Percentiles rank a stretch among this genome's conserved stretches.
Conservation (phyloP, 2,888 invertebrate genomes). For the Drosophila putrida region DNA sequence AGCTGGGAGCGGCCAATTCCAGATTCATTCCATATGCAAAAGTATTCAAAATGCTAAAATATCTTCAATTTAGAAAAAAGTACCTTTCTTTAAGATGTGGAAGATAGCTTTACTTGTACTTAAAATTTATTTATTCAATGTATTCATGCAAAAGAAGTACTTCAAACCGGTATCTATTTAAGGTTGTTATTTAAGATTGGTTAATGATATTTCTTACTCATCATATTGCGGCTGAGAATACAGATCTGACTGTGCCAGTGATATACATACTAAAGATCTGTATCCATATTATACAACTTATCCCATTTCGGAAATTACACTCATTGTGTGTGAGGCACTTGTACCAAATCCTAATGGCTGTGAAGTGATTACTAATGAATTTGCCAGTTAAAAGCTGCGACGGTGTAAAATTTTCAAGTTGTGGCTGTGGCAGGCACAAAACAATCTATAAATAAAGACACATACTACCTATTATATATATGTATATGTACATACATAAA, state of each 20-base stretch:
- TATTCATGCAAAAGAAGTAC: no score
- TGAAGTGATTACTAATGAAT: slow-evolving; percentile 78
- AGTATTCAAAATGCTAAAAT: neutral
- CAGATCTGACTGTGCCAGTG: neutral
- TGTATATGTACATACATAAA: neutral
- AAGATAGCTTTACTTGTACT: no score
- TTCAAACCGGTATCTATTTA: no score
- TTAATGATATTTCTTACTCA: neutral
- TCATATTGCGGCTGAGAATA: neutral
- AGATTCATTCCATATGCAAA: neutral
- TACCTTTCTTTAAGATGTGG: neutral
- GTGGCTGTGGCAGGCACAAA: slow-evolving; percentile 16
- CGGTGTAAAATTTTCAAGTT: slow-evolving; percentile 27
- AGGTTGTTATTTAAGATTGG: no score
- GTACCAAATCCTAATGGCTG: slow-evolving; percentile 78
- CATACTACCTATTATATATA: slow-evolving; percentile 5
- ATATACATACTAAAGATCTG: neutral
- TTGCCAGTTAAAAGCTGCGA: slow-evolving; percentile 60
- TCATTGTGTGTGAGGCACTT: slow-evolving; percentile 55
- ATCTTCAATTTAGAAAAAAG: neutral
- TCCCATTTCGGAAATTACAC: neutral
- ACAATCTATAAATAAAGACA: slow-evolving; percentile 13
- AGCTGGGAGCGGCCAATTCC: slow-evolving; percentile 37
- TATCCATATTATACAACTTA: neutral
- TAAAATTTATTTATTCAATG: no score